Evolutionary conservation across 2,888 invertebrate species (phyloP).

Genomic region (Nomada flava): DNA sequence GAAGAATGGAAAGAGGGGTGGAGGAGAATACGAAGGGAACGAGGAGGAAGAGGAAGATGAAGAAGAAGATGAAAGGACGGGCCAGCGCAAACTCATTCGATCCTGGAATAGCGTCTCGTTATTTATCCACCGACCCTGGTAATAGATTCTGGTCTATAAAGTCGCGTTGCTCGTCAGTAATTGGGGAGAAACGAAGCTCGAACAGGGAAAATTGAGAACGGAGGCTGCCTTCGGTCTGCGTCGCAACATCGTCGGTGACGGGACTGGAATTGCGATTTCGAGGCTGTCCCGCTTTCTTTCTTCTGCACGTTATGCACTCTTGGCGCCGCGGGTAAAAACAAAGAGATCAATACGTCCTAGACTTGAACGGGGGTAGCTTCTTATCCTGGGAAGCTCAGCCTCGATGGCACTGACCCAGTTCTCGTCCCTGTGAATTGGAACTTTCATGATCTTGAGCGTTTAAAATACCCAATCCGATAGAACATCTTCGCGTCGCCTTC

Average conservation of each 20-base stretch:
- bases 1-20: slow-evolving; percentile 29
- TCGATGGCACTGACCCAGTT: background rate
- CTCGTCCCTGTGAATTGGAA: background rate
- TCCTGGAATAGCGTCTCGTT: slow-evolving; percentile 76
- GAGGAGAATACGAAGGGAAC: background rate
- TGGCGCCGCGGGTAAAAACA: background rate
- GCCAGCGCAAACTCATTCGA: slow-evolving; percentile 75
- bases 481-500: too few relatives aligned
- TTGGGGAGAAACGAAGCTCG: slow-evolving; percentile 75
- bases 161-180: slow-evolving; percentile 73
- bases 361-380: background rate
- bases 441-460: background rate
- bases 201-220: slow-evolving; percentile 65
- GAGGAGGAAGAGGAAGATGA: slow-evolving; percentile 7
- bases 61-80: slow-evolving; percentile 44
- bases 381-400: background rate
- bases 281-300: background rate
- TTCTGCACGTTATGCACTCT: background rate
- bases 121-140: slow-evolving; percentile 76
- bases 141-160: slow-evolving; percentile 78
- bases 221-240: slow-evolving; percentile 44
- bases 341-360: background rate
- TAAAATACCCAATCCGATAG: too few relatives aligned
- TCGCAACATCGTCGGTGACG: slow-evolving; percentile 33
- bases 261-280: slow-evolving; percentile 29